phyloP scores from a whole-genome alignment of 2,888 invertebrate species.

The Agriopis marginaria region DNA sequence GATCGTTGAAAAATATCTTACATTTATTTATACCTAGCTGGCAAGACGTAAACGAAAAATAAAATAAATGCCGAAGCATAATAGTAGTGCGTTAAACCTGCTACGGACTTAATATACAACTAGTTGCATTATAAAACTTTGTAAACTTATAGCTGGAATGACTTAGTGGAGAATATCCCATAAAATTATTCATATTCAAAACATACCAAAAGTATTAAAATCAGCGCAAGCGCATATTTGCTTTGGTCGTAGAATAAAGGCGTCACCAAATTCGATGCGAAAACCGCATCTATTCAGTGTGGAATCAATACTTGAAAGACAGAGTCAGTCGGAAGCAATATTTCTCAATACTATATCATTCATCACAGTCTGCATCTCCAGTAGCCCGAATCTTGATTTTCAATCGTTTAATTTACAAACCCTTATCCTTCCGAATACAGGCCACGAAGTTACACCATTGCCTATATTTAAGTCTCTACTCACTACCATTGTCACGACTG shows the following conservation, averaged over 20 bases:
- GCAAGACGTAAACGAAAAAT: conserved; percentile 34
- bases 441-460: not conserved
- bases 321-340: conserved; percentile 1
- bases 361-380: conserved; percentile 1
- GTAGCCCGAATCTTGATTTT: not conserved
- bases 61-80: conserved; percentile 16
- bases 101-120: conserved; percentile 24
- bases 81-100: conserved; percentile 34
- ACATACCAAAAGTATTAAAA: conserved; percentile 24
- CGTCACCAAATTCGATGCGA: conserved; percentile 10
- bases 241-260: conserved; percentile 43
- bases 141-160: conserved; percentile 28
- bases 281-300: not conserved
- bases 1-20: conserved; percentile 41
- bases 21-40: conserved; percentile 31
- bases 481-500: not conserved
- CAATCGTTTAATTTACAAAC: not conserved
- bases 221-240: conserved; percentile 38
- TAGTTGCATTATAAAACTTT: conserved; percentile 18
- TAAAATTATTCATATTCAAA: conserved; percentile 17
- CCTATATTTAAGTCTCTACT: not conserved
- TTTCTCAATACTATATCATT: not conserved
- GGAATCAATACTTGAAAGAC: not conserved
- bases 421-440: no score
- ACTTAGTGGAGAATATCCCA: conserved; percentile 20